phyloP scores from a whole-genome alignment of 2,888 invertebrate genomes.

The Lithophane socia region DNA sequence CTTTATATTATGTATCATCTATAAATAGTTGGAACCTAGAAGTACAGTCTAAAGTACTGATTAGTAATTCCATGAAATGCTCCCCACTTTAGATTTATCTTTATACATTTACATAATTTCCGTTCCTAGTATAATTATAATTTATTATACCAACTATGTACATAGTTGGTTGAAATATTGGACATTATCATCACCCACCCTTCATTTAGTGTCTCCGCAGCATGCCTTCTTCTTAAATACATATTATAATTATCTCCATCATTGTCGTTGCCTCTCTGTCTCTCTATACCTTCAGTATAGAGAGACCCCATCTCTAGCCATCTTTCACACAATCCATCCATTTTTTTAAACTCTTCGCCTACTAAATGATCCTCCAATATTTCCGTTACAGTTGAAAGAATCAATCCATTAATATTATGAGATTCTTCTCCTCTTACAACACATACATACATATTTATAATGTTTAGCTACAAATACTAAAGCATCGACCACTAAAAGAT shows the following conservation, averaged over 20 bases:
- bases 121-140: too few relatives aligned
- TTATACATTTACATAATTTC: neutral
- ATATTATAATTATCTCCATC: neutral
- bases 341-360: neutral
- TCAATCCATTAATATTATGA: neutral
- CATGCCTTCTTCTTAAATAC: neutral
- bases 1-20: neutral
- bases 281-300: neutral
- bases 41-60: neutral
- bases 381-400: neutral
- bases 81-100: neutral
- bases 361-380: neutral
- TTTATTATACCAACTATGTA: neutral
- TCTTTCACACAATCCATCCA: neutral
- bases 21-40: neutral
- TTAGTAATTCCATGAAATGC: neutral
- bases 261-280: neutral
- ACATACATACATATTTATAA: slow-evolving; percentile 8
- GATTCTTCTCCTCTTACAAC: neutral
- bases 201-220: neutral
- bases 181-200: neutral
- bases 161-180: neutral
- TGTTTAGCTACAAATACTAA: slow-evolving; percentile 1
- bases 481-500: slow-evolving; percentile 6
- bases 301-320: neutral